These are phyloP conservation scores for Dryococelus australis DNA, from an alignment of 2,888 invertebrate species.

Conservation along the genomic window DNA sequence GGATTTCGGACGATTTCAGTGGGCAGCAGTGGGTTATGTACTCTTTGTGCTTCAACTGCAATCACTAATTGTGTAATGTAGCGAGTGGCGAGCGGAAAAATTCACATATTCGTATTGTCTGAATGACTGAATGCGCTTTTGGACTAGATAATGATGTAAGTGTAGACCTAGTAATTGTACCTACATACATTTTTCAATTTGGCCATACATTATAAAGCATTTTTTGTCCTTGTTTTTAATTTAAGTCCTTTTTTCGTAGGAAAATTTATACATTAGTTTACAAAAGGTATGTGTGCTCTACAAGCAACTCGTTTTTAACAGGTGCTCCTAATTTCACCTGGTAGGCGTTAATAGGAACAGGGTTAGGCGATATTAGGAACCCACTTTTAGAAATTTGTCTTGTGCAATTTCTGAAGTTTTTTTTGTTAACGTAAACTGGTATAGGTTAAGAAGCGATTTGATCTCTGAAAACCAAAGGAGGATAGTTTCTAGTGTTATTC, in stretches of 20 bases:
- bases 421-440: background rate
- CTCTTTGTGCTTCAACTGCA: too few relatives aligned
- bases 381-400: background rate
- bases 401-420: background rate
- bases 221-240: background rate
- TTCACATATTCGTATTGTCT: too few relatives aligned
- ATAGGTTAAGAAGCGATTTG: background rate
- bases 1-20: too few relatives aligned
- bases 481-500: background rate
- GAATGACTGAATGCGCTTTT: too few relatives aligned
- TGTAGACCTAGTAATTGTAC: background rate
- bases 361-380: slow-evolving; percentile 9
- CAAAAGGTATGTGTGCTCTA: background rate
- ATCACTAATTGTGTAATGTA: too few relatives aligned
- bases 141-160: too few relatives aligned
- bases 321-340: slow-evolving; percentile 19
- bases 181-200: background rate
- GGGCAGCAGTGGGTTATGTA: too few relatives aligned
- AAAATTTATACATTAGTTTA: background rate
- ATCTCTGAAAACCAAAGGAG: background rate
- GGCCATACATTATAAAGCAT: background rate
- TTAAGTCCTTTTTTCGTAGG: background rate
- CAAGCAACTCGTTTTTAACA: slow-evolving; percentile 23
- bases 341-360: slow-evolving; percentile 23
- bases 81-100: too few relatives aligned